Base-by-base conservation (phyloP, 2,888 invertebrate genomes). In the Pristionchus exspectatus region DNA sequence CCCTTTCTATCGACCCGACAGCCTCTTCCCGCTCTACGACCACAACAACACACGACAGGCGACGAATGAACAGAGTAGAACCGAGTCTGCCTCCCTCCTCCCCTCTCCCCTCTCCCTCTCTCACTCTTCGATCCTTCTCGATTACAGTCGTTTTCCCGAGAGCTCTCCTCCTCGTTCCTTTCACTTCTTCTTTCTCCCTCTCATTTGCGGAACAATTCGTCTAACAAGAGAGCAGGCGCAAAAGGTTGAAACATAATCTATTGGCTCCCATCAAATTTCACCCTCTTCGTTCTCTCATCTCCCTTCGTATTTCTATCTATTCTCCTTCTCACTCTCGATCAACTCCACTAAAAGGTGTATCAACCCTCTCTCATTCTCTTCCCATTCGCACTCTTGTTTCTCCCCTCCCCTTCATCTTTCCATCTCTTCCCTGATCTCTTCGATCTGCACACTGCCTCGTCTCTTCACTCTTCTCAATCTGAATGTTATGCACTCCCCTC, bases 221-320 rank as follows among this genome's bases (percentile, higher is more conserved):
- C 74, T 38, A 33, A 38, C 74, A 33, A n/a, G 44, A 50, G 44
- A 54, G 44, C 44, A 77, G 44, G 14, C 44, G 50, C 50, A 81
- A 27, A 81, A 74, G 74, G 81, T 81, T 81, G 81, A 81, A 81
- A 81, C 81, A 81, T 81, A 59, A 85, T 85, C 59, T 85, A 59
- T 85, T 85, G 59, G 59, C 59, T 59, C 84, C 84, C 33, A 54
- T 83, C 83, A 54, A 54, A 83, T 83, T 83, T 83, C 83, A 18
- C 54, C 44, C 12, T 18, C 59, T 3, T 38, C 54, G 10, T 66
- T 66, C 66, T 44, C 86, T 63, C 84, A 7, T n/a, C 27, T 21
- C 24, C 33, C 59, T 30, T 56, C 84, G 14, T 81, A n/a, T 16
- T 84, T 86, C 69, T 74, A 59, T 66, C 33, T 72, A 38, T 72